Evolutionary conservation across 2,113 vertebrate genomes (phyloP).

Genomic region (Onychostruthus taczanowskii): DNA sequence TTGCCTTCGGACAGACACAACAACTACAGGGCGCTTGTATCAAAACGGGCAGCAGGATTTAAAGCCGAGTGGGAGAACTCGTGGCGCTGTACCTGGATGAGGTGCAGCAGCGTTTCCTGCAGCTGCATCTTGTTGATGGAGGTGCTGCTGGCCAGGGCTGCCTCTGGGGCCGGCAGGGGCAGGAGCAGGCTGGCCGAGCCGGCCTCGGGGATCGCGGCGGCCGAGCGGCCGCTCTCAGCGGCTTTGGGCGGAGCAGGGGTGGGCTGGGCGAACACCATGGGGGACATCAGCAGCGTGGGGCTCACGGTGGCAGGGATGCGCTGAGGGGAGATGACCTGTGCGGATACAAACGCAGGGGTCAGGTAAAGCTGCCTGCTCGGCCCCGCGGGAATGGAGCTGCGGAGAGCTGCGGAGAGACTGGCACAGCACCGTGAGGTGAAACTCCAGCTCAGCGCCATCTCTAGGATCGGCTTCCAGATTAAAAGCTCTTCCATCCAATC

Average conservation of each 20-base stretch:
- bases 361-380: not conserved
- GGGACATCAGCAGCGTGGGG: conserved; percentile 84
- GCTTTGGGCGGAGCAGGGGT: conserved; percentile 26
- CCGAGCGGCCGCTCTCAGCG: not conserved
- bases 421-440: accelerated
- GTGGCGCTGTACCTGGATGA: conserved; percentile 80
- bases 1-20: not conserved
- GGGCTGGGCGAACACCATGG: conserved; percentile 83
- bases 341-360: not conserved
- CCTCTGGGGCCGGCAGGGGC: conserved; percentile 53
- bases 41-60: not conserved
- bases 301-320: conserved; percentile 75
- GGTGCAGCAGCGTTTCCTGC: conserved; percentile 84
- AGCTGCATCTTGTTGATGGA: conserved; percentile 82
- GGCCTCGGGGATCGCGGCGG: conserved; percentile 7
- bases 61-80: accelerated
- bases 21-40: accelerated
- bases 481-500: not conserved
- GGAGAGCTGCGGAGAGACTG: accelerated
- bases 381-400: not conserved
- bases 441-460: not conserved
- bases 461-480: not conserved
- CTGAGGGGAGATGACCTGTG: conserved; percentile 81
- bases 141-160: not conserved
- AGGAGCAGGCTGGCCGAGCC: conserved; percentile 31